These are phyloP conservation scores for Tauraco erythrolophus DNA, from an alignment of 2,113 vertebrate species.

Conservation along the genomic window DNA sequence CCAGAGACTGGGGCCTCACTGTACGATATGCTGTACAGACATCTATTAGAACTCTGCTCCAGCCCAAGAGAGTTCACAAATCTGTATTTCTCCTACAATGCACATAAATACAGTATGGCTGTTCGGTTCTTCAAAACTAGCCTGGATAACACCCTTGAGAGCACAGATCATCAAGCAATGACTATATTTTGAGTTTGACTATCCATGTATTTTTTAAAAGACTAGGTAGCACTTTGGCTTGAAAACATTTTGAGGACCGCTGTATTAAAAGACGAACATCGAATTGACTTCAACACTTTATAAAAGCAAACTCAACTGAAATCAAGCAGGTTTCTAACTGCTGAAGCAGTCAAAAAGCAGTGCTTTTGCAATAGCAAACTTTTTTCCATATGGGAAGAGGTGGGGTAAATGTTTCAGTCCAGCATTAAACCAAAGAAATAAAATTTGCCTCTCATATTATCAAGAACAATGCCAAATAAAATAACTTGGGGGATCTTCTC, in stretches of 20 bases:
- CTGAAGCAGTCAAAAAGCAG: background rate
- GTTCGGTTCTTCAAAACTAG: constrained; percentile 21
- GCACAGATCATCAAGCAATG: background rate
- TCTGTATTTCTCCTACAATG: background rate
- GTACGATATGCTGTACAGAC: background rate
- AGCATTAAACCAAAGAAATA: background rate
- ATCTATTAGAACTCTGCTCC: constrained; percentile 8
- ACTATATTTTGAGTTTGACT: background rate
- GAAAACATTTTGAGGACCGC: background rate
- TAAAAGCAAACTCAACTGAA: background rate
- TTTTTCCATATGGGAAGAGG: background rate
- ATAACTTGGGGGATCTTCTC: background rate
- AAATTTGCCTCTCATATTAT: background rate
- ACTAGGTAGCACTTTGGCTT: background rate
- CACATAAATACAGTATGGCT: constrained; percentile 24
- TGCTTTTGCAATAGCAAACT: background rate
- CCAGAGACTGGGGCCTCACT: constrained; percentile 5
- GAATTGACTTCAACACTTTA: background rate
- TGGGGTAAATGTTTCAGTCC: background rate
- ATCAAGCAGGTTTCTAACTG: background rate
- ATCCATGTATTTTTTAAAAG: background rate
- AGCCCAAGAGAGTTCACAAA: constrained; percentile 25
- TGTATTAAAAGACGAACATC: background rate
- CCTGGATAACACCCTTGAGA: background rate
- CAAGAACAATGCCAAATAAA: background rate